Evolutionary conservation across 2,888 invertebrate species (phyloP), one percentile per base, ranked within the genome.

Genomic region (Lucinisca nassula): DNA sequence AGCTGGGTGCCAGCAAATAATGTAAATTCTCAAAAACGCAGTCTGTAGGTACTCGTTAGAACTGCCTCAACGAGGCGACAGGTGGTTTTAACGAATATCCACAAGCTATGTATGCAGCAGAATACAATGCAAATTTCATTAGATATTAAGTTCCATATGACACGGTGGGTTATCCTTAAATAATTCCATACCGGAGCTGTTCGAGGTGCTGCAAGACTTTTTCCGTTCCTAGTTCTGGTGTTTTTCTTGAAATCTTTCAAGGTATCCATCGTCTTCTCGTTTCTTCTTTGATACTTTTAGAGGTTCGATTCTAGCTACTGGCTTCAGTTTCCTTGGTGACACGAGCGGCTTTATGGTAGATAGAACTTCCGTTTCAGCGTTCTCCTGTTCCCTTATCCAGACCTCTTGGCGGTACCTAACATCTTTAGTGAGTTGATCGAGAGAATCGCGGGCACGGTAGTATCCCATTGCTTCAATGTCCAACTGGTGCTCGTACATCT

Each of bases 391-490:
- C 8, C 78, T 37, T 40, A 86, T 84, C 49, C 45, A 76, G 4
- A 67, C 35, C 17, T 49, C 79, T 21, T 70, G 77, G 27, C 58
- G 79, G 73, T 85, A 79, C 30, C 61, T 74, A 24, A 89, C 67
- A 45, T 86, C 89, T 40, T 82, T 86, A 1, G 84, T 84, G 0
- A 89, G 76, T 35, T 79, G 84, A 0, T 73, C 61, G 10, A 89
- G 72, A 4, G 77, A 49, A 38, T 84, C 88, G 21, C 80, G 83
- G 14, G 76, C 75, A 30, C 85, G 80, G 72, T 73, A 74, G 55
- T 88, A 88, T 4, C 58, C 83, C 80, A 85, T 80, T 2, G 89
- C 77, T 58, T 89, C 89, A 27, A 72, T 21, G 72, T 89, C 89
- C 2, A 89, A 49, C 40, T 89, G 85, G 21, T 40, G 55, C 55